Conservation (phyloP, 2,797 vertebrate species). For the Crenichthys baileyi region DNA sequence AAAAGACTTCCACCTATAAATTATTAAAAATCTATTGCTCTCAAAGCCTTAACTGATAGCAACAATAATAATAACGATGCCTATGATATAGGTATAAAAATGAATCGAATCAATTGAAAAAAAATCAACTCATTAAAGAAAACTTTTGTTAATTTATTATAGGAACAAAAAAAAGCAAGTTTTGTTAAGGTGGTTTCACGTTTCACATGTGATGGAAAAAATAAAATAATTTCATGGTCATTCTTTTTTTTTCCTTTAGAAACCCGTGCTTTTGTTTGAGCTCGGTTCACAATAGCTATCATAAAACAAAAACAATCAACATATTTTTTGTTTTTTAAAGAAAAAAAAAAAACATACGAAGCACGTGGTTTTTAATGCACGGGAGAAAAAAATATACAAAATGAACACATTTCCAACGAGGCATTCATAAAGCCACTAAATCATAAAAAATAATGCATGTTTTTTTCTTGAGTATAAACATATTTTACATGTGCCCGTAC, state of each 20-base stretch:
- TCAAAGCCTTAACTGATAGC: constrained; percentile 31
- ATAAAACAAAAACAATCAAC: constrained; percentile 82
- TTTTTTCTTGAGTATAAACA: constrained; percentile 88
- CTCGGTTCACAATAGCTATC: constrained; percentile 89
- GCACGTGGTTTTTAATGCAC: constrained; percentile 90
- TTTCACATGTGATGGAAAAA: constrained; percentile 82
- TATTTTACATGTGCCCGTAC: constrained; percentile 94
- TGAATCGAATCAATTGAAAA: not conserved
- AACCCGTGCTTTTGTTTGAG: constrained; percentile 78
- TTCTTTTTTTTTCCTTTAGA: constrained; percentile 55
- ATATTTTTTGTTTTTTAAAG: too few relatives aligned
- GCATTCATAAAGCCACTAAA: constrained; percentile 89
- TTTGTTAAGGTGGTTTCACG: constrained; percentile 79
- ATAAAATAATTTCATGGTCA: constrained; percentile 72
- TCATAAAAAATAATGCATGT: constrained; percentile 93
- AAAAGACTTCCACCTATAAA: constrained; percentile 71
- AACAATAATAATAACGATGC: constrained; percentile 41
- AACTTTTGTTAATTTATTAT: constrained; percentile 84
- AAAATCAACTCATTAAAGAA: constrained; percentile 63
- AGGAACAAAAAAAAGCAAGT: constrained; percentile 75
- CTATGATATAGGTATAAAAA: constrained; percentile 24
- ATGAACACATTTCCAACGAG: constrained; percentile 81
- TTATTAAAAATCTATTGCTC: constrained; percentile 60
- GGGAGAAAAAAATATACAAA: constrained; percentile 85
- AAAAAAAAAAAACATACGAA: too few relatives aligned